Conservation (phyloP, 2,113 vertebrate species). For the Eurystomus gularis region DNA sequence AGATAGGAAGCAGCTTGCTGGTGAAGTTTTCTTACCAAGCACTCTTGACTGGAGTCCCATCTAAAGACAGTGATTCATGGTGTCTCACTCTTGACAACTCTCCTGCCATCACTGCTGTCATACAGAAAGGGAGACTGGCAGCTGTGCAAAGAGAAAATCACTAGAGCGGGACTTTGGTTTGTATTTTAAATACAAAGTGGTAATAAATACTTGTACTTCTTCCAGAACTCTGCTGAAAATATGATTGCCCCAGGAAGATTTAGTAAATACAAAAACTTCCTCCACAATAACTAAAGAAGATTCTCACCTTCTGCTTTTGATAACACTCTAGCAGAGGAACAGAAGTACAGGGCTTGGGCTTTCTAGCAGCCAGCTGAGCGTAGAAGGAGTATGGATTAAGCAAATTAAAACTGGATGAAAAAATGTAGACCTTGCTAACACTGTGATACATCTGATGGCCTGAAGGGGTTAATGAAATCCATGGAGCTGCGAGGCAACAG, state of each 20-base stretch:
- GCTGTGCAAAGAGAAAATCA: neutral
- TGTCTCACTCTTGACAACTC: neutral
- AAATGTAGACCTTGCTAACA: neutral
- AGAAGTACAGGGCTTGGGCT: neutral
- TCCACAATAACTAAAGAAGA: neutral
- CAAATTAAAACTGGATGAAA: neutral
- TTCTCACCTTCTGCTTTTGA: neutral
- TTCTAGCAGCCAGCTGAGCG: neutral
- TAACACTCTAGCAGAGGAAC: neutral
- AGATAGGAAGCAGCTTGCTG: neutral
- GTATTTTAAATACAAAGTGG: neutral
- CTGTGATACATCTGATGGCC: neutral
- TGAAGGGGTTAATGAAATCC: neutral
- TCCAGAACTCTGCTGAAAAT: neutral
- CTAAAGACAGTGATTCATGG: neutral
- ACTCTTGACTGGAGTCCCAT: neutral
- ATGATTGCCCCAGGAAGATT: neutral
- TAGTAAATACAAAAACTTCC: neutral
- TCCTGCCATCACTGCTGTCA: neutral
- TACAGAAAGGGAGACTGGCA: neutral
- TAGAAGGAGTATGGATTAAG: neutral
- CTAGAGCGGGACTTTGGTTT: neutral
- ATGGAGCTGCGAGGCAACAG: neutral
- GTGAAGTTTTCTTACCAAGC: neutral
- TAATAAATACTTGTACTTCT: neutral